Base-by-base conservation (phyloP, 2,888 invertebrate species). In the Cactoblastis cactorum region DNA sequence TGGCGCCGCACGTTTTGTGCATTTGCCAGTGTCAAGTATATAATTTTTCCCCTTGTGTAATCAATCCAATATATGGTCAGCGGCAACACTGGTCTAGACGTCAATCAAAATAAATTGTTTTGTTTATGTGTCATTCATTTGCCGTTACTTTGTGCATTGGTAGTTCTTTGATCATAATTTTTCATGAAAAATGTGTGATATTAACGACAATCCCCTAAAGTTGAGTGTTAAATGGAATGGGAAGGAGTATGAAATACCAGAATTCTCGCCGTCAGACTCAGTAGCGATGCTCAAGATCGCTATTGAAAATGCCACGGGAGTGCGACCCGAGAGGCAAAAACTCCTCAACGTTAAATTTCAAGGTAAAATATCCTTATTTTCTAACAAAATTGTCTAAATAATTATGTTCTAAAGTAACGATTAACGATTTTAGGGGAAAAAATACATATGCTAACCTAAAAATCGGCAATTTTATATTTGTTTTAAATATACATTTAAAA, bases 181-280 rank as follows among this genome's bases (percentile, higher is more conserved):
- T 69, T 60, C 58, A 57, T 57, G 61, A 70, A 83, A 81, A 79
- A 89, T 89, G 88, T 83, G 86, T 63, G 88, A 89, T 80, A 58
- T 85, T 60, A 87, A 85, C 66, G 88, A 88, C 57, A 87, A 71
- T 73, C 76, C 83, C 41, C 61, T 89, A 56, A 89, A 87, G 67
- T 63, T 97, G 56, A 92, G 93, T 63, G 94, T 98, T 5, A 98
- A 98, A 91, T 98, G 98, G 97, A 95, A 95, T 80, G 97, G 97
- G 47, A 95, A 96, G 70, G 98, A 98, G 78, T 97, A 93, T 75
- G 93, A 93, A 60, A 92, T 98, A 55, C 90, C 91, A 41, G 93
- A 95, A 73, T 87, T 98, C 55, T 91, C 92, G 11, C 94, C 93
- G 54, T 93, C 93, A 46, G 95, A 96, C 67, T 96, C 95, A 1